Base-by-base conservation (phyloP, 1,140 invertebrate genomes). In the Sarcophaga peregrina region DNA sequence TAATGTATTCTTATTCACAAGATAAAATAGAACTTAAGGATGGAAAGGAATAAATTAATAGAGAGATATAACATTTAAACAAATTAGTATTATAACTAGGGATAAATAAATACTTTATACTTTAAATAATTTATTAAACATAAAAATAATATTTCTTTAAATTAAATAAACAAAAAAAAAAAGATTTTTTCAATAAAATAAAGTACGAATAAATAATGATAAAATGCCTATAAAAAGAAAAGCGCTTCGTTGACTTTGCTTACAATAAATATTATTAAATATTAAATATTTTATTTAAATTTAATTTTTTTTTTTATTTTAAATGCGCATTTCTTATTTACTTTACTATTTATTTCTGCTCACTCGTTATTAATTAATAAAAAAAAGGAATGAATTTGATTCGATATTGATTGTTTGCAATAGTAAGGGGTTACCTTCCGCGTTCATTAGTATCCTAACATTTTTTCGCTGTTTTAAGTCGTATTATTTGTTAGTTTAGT, bases 331-430 rank as follows among this genome's bases (percentile, higher is more conserved):
- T 50, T 47, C 25, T 76, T 50, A 46, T 76, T 37, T 37, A 37
- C 4, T 37, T 37, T 37, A 37, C 4, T 37, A 2, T 17, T 6
- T 47, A 52, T 50, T 78, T 20, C 20, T 78, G 75, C 75, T 78
- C 75, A 78, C 48, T 78, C 75, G 11, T 78, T 20, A 50, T 78
- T 78, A 45, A 13, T 45, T 45, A 74, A 74, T 47, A 78, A 52
- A 81, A 81, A 46, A 52, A 48, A 72, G 80, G 80, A 81, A 81
- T 81, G 80, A 81, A 81, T 81, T 68, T 81, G 37, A 68, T 81
- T 72, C 80, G 17, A n/a, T 68, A 58, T 68, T 46, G 50, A 81
- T 81, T 81, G 73, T 75, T 75, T 45, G 46, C 46, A 75, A 75
- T 45, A 75, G 17, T 78, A 17, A 72, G 20, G 17, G 20, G 10